Evolutionary conservation across 2,888 invertebrate genomes (phyloP), one percentile per base, ranked within the genome.

Genomic region (Scaptomyza parva): DNA sequence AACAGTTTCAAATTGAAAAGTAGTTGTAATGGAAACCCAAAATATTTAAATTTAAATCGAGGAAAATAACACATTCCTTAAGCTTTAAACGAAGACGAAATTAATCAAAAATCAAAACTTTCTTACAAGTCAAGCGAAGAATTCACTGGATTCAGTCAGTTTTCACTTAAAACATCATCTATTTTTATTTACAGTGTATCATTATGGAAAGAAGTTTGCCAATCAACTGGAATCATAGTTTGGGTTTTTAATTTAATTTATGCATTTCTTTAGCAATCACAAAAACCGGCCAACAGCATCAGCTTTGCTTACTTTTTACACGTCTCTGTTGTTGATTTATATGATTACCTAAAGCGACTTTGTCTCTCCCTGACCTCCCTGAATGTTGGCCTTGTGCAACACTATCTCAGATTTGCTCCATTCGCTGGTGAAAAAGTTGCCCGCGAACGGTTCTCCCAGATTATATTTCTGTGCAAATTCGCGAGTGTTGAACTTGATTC

Each of bases 401-500:
- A 65, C 80, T 5, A 92, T 90, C 8, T 92, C 92, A 66, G 92
- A 92, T 41, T 67, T 64, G 61, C 72, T 91, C 70, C 92, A 88
- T 22, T 66, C 53, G 14, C 88, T 76, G 3, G 73, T 75, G 26
- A 79, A 89, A 55, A 86, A 89, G 52, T 89, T 89, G 0, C 86
- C 89, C 33, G 89, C 89, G 18, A 88, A 41, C 1, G 89, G 89
- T 18, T 93, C 91, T 0, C 96, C 96, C 1, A 98, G 92, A 0
- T 94, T 94, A 91, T 97, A 95, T 83, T 96, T 96, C 60, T 93
- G 92, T 0, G 96, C 96, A 84, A 98, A 96, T 40, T 93, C 93
- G 43, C 91, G 93, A 20, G 96, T 94, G 0, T 95, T 95, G 88
- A 94, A 94, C 17, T 92, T 92, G 0, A 88, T 93, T 12, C 95